Conservation (phyloP, 2,888 invertebrate genomes). For the Drosophila peninsularis region DNA sequence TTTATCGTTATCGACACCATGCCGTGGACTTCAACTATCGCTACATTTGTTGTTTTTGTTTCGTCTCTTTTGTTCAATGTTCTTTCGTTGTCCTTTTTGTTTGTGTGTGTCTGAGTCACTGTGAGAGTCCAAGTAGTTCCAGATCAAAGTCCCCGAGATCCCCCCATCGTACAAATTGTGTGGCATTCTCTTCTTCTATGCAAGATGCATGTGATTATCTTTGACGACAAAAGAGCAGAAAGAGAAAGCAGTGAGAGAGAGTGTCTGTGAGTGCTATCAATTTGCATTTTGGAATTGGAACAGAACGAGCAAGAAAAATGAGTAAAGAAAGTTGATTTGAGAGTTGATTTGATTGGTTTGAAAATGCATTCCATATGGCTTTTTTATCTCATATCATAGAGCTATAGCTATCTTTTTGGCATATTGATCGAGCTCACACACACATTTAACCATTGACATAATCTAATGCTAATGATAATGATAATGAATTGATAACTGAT, state of each 20-base stretch:
- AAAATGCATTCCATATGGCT: conserved; percentile 53
- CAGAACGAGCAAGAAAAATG: not conserved
- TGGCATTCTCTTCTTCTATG: conserved; percentile 62
- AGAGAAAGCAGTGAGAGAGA: not conserved
- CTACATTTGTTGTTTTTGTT: conserved; percentile 29
- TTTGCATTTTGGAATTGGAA: conserved; percentile 41
- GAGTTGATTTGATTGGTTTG: conserved; percentile 20
- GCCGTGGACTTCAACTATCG: conserved; percentile 28
- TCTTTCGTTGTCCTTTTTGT: not conserved
- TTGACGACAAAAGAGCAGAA: conserved; percentile 4
- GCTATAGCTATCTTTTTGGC: conserved; percentile 22
- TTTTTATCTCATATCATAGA: conserved; percentile 49
- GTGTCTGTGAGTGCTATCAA: conserved; percentile 61
- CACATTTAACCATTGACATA: conserved; percentile 36
- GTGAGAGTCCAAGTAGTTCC: conserved; percentile 4
- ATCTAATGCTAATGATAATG: conserved; percentile 15
- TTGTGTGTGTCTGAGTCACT: conserved; percentile 19
- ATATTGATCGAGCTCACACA: conserved; percentile 61
- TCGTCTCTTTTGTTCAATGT: not conserved
- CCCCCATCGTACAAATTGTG: conserved; percentile 6
- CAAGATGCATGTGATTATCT: conserved; percentile 66
- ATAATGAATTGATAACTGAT: conserved; percentile 8
- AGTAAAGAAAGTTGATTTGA: not conserved
- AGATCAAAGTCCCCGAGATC: not conserved
- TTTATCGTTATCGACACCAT: not conserved